A percentile compares a stretch with the other conserved stretches of the same genome.
phyloP scores from a whole-genome alignment of 2,888 invertebrate genomes.

The Coleophora deauratella region DNA sequence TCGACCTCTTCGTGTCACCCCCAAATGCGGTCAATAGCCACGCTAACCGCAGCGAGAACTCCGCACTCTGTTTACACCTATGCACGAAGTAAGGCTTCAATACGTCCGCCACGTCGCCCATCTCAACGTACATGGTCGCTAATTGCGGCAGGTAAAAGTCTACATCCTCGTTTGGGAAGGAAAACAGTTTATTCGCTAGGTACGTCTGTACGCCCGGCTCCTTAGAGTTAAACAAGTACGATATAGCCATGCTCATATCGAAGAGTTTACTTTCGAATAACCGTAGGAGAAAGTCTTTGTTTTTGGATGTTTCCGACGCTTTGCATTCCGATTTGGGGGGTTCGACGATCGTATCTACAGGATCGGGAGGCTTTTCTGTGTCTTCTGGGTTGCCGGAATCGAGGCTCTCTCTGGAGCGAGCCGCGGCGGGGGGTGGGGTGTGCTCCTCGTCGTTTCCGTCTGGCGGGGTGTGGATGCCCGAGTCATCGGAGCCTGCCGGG shows the following conservation, averaged over 20 bases:
- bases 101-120: slow-evolving; percentile 95
- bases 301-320: slow-evolving; percentile 51
- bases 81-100: slow-evolving; percentile 63
- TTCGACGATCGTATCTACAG: slow-evolving; percentile 44
- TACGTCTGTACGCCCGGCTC: slow-evolving; percentile 98
- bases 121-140: slow-evolving; percentile 98
- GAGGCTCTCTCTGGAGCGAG: slow-evolving; percentile 82
- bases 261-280: slow-evolving; percentile 97
- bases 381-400: slow-evolving; percentile 80
- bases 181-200: slow-evolving; percentile 98
- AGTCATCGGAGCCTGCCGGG: slow-evolving; percentile 83
- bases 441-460: slow-evolving; percentile 68
- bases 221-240: slow-evolving; percentile 98
- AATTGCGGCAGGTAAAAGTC: slow-evolving; percentile 99
- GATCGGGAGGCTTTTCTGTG: slow-evolving; percentile 66
- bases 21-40: slow-evolving; percentile 98
- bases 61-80: slow-evolving; percentile 91
- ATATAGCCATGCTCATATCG: slow-evolving; percentile 98
- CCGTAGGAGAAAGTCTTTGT: slow-evolving; percentile 84
- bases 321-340: slow-evolving; percentile 44
- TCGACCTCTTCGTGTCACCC: slow-evolving; percentile 70
- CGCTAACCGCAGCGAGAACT: slow-evolving; percentile 96
- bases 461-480: slow-evolving; percentile 76
- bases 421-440: slow-evolving; percentile 60
- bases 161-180: slow-evolving; percentile 92